Conservation (phyloP, 2,113 vertebrate genomes). For the Eretmochelys imbricata region DNA sequence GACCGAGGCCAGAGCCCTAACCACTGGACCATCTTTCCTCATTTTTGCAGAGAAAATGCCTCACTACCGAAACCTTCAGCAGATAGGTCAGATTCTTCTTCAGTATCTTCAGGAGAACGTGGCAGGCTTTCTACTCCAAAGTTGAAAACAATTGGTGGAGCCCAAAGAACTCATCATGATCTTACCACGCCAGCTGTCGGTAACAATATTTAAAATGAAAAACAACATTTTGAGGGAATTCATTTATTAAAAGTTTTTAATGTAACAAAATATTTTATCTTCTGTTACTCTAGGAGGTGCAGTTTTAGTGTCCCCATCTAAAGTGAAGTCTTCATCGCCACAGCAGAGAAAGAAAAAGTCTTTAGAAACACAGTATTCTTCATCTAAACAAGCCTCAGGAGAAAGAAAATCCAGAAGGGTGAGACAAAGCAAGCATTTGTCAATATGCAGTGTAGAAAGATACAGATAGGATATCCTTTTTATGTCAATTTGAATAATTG, state of each 20-base stretch:
- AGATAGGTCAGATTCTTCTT: conserved; percentile 65
- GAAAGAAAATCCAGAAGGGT: conserved; percentile 65
- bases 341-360: conserved; percentile 56
- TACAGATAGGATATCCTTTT: neutral
- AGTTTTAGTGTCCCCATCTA: conserved; percentile 82
- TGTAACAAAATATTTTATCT: neutral
- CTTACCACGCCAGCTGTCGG: conserved; percentile 83
- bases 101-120: conserved; percentile 61
- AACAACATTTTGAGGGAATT: neutral
- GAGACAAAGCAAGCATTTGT: conserved; percentile 1
- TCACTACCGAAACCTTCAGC: conserved; percentile 41
- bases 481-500: neutral
- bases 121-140: conserved; percentile 82
- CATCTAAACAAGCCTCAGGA: conserved; percentile 54
- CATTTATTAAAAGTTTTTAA: neutral
- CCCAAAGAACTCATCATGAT: conserved; percentile 83
- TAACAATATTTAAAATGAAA: conserved; percentile 67
- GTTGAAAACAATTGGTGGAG: conserved; percentile 73
- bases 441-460: neutral
- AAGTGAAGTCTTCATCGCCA: conserved; percentile 61
- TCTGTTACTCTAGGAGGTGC: conserved; percentile 80
- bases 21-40: neutral
- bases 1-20: neutral
- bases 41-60: conserved; percentile 51
- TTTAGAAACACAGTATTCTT: conserved; percentile 53